phyloP scores from a whole-genome alignment of 2,888 invertebrate species.

The Troides oblongomaculatus region DNA sequence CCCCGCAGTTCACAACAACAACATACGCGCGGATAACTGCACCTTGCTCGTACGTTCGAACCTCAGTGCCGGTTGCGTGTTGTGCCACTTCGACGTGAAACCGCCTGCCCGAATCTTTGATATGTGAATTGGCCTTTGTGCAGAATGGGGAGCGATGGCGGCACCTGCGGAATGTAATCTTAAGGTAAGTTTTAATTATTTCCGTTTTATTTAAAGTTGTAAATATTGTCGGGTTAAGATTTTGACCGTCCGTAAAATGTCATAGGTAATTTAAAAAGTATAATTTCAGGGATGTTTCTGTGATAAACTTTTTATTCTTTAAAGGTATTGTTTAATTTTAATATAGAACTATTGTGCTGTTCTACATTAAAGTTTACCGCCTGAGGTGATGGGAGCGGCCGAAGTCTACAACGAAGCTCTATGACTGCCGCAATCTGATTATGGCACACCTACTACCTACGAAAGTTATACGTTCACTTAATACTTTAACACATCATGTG shows the following conservation, averaged over 20 bases:
- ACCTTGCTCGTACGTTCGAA: constrained; percentile 39
- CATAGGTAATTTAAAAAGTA: not conserved
- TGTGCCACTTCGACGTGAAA: constrained; percentile 54
- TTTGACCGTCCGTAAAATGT: not conserved
- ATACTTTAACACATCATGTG: constrained; percentile 13
- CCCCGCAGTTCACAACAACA: constrained; percentile 43
- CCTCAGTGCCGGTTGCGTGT: constrained; percentile 50
- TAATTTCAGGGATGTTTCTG: constrained; percentile 9
- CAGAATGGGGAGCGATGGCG: constrained; percentile 56
- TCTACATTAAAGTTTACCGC: constrained; percentile 30
- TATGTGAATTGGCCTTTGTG: constrained; percentile 55
- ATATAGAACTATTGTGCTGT: constrained; percentile 26
- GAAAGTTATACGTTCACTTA: constrained; percentile 40
- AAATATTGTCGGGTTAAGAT: constrained; percentile 4
- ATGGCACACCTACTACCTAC: constrained; percentile 69
- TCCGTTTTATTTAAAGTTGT: constrained; percentile 13
- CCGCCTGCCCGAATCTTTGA: constrained; percentile 50
- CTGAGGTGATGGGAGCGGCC: constrained; percentile 64
- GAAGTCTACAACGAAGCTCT: constrained; percentile 67
- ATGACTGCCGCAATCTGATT: constrained; percentile 78
- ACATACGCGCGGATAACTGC: constrained; percentile 52
- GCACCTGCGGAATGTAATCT: constrained; percentile 72
- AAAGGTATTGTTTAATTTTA: constrained; percentile 17
- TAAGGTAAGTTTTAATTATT: constrained; percentile 57
- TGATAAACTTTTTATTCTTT: constrained; percentile 1